Conservation (phyloP, 2,888 invertebrate species). For the Drosophila lacicola region DNA sequence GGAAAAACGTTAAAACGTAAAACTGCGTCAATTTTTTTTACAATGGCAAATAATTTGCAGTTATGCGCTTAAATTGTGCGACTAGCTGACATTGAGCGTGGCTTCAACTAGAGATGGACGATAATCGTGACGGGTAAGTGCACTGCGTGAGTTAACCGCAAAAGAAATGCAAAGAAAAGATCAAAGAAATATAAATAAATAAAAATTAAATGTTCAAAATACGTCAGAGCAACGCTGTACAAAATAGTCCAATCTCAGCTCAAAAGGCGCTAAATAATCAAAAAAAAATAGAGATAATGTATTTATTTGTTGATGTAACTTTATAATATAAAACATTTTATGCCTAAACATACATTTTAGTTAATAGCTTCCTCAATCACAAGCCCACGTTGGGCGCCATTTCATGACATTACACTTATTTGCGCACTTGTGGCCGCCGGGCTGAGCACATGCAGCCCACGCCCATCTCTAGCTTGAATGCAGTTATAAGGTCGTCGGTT, state of each 20-base stretch:
- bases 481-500: conserved; percentile 18
- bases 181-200: background rate
- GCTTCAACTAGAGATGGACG: conserved; percentile 16
- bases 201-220: background rate
- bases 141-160: background rate
- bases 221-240: no score
- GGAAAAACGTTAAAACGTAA: conserved; percentile 27
- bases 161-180: background rate
- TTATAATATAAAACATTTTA: background rate
- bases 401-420: conserved; percentile 5
- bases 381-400: conserved; percentile 12
- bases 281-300: no score
- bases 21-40: conserved; percentile 63
- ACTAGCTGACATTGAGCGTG: conserved; percentile 62
- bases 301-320: no score
- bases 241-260: no score
- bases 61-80: conserved; percentile 62
- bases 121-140: conserved; percentile 11
- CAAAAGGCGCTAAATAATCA: no score
- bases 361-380: background rate
- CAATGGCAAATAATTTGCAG: conserved; percentile 80
- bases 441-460: conserved; percentile 8
- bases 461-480: conserved; percentile 33
- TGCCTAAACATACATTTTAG: background rate
- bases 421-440: background rate